Evolutionary conservation across 2,888 invertebrate genomes (phyloP).

Genomic region (Phlogophora meticulosa): DNA sequence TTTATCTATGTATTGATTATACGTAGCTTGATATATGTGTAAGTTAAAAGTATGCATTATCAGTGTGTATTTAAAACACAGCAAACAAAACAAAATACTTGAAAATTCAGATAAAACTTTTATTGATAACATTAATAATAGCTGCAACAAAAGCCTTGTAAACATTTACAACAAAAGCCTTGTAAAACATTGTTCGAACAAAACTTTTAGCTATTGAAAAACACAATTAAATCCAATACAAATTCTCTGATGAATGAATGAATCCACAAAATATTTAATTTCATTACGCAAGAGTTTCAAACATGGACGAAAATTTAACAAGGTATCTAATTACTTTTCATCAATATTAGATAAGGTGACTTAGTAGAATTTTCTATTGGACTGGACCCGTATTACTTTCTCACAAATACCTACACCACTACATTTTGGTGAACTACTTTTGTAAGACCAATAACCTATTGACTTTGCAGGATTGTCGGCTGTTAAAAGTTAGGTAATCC

Average conservation of each 20-base stretch:
- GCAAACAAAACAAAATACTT: conserved; percentile 12
- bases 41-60: neutral
- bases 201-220: neutral
- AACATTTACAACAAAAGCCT: neutral
- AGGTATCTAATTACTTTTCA: conserved; percentile 11
- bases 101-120: neutral
- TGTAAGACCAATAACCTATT: neutral
- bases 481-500: neutral
- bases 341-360: neutral
- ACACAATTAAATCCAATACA: neutral
- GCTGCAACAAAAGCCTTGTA: neutral
- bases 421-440: neutral
- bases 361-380: neutral
- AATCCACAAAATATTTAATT: conserved; percentile 24
- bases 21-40: neutral
- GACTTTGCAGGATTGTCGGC: neutral
- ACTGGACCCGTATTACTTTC: neutral
- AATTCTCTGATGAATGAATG: conserved; percentile 4
- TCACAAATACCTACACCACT: neutral
- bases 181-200: neutral
- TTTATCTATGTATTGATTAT: no score
- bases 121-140: neutral
- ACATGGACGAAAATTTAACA: neutral
- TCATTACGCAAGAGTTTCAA: neutral
- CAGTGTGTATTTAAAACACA: neutral